phyloP scores from a whole-genome alignment of 1,140 invertebrate genomes.

The Homalodisca vitripennis region DNA sequence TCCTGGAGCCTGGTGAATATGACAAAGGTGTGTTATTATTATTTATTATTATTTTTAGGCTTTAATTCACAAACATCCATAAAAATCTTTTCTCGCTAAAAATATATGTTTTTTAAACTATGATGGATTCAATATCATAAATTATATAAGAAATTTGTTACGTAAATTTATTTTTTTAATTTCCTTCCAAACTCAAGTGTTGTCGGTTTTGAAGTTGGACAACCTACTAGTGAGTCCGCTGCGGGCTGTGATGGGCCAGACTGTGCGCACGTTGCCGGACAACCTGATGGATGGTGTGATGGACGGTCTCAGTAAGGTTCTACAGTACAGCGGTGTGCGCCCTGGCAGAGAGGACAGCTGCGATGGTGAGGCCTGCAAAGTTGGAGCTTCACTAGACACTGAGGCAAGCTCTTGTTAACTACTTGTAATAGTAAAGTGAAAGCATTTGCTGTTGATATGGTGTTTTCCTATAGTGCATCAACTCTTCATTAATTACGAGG shows the following conservation, averaged over 20 bases:
- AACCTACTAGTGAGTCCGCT: conserved; percentile 75
- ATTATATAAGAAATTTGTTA: too few species aligned
- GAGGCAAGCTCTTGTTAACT: conserved; percentile 51
- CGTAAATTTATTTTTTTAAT: too few species aligned
- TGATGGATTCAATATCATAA: too few species aligned
- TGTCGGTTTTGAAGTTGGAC: conserved; percentile 59
- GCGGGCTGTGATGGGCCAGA: conserved; percentile 64
- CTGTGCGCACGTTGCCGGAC: conserved; percentile 78
- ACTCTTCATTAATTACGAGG: too few species aligned
- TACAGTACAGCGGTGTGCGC: conserved; percentile 38
- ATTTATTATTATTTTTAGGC: too few species aligned
- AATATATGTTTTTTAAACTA: too few species aligned
- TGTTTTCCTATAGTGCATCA: too few species aligned
- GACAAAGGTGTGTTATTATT: conserved; percentile 67
- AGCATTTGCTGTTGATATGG: neutral
- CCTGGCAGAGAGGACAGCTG: conserved; percentile 28
- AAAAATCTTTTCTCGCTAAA: too few species aligned
- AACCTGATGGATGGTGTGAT: conserved; percentile 82
- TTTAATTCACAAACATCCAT: too few species aligned
- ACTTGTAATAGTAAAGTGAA: neutral
- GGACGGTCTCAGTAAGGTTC: conserved; percentile 64
- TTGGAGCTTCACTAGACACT: conserved; percentile 59
- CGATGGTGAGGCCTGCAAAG: conserved; percentile 50
- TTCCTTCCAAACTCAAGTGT: neutral
- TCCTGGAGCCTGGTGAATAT: conserved; percentile 80